Conservation (phyloP, 2,888 invertebrate species). For the Deilephila porcellus region DNA sequence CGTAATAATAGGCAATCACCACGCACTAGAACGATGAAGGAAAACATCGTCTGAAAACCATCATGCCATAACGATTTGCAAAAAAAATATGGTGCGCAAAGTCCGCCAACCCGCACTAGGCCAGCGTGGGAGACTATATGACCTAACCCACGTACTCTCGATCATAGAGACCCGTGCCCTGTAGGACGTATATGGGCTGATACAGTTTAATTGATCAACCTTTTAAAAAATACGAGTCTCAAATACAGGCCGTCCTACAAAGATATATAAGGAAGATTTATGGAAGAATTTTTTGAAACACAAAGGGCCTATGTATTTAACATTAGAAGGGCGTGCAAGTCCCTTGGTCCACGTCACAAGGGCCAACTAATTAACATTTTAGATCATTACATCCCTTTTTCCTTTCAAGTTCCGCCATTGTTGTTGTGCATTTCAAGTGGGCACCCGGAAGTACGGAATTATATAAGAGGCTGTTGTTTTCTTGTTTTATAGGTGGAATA, state of each 20-base stretch:
- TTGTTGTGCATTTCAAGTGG: slow-evolving; percentile 23
- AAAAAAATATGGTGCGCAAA: too few relatives aligned
- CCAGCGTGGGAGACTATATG: too few relatives aligned
- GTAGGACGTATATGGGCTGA: too few relatives aligned
- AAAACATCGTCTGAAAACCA: too few relatives aligned
- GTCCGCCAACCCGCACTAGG: too few relatives aligned
- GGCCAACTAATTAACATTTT: slow-evolving; percentile 20
- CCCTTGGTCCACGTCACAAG: background rate
- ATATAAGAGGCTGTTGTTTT: background rate
- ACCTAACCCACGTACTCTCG: too few relatives aligned
- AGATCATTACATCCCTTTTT: slow-evolving; percentile 19
- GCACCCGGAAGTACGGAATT: background rate
- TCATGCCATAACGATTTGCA: too few relatives aligned
- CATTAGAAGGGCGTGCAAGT: slow-evolving; percentile 6
- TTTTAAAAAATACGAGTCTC: background rate
- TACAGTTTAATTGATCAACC: too few relatives aligned
- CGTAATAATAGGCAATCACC: too few relatives aligned
- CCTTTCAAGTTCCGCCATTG: slow-evolving; percentile 16
- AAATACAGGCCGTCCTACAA: background rate
- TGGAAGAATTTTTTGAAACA: background rate
- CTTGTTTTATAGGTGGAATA: too few relatives aligned
- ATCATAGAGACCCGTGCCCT: too few relatives aligned
- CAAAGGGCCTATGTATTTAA: slow-evolving; percentile 12
- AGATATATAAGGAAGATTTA: background rate
- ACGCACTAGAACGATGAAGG: too few relatives aligned